These are phyloP conservation scores for Nothoprocta pentlandii DNA, from an alignment of 2,113 vertebrate genomes.

Conservation along the genomic window DNA sequence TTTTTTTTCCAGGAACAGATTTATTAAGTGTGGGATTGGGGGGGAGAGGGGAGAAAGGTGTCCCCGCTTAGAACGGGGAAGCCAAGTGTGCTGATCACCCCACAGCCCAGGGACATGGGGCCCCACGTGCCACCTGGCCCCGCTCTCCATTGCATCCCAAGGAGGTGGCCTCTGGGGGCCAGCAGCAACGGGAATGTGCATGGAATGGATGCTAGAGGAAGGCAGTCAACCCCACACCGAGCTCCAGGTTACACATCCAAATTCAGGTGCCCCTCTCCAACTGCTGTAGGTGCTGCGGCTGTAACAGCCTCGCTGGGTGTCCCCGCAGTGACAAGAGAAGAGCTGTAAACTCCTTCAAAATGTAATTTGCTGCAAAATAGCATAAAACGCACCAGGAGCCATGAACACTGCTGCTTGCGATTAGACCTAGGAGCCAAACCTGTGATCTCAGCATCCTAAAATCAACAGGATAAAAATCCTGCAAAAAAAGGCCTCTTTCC, in stretches of 20 bases:
- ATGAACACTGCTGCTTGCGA: background rate
- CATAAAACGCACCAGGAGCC: fast-evolving
- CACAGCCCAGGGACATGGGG: no score
- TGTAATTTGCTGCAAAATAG: background rate
- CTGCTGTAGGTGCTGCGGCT: fast-evolving
- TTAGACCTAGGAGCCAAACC: background rate
- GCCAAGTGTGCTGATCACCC: background rate
- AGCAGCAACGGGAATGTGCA: background rate
- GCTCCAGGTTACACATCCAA: background rate
- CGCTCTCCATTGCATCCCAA: no score
- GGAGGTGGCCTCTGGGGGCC: background rate
- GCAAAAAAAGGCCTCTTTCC: background rate
- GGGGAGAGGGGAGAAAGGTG: background rate
- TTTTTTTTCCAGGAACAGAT: slow-evolving; percentile 8
- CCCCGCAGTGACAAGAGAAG: background rate
- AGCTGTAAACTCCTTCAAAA: background rate
- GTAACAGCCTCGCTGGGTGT: background rate
- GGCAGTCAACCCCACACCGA: background rate
- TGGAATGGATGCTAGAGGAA: background rate
- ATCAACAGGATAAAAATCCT: background rate
- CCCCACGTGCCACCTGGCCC: no score
- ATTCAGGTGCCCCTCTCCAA: background rate
- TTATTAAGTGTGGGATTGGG: slow-evolving; percentile 1
- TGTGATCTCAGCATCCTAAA: background rate
- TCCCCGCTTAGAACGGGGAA: background rate